Base-by-base conservation (phyloP, 2,888 invertebrate species). In the Stenodema calcarata region DNA sequence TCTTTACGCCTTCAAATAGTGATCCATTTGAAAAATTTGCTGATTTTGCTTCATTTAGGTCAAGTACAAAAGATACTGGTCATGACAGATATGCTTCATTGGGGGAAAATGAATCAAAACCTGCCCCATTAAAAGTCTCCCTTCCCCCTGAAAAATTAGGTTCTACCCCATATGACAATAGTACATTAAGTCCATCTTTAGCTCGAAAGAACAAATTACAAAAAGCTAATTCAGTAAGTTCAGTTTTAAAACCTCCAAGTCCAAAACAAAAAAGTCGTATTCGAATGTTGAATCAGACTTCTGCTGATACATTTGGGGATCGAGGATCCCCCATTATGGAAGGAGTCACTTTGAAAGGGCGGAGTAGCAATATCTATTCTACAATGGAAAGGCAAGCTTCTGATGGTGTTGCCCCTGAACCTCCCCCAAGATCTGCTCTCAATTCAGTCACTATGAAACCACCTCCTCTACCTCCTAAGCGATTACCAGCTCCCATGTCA, bases 391-490 rank as follows among this genome's bases (percentile, higher is more conserved):
- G 69, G 41, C 79, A 35, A 18, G 35, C 35, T 42, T 47, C 42
- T 30, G 81, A 80, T 75, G 35, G 54, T 11, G 81, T 90, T 86
- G 93, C 93, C 90, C 95, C 91, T 89, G 95, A 91, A 89, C 94
- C 94, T 18, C 95, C 95, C 0, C 95, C 95, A 0, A 92, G 95
- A 9, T 93, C 95, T 6, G 92, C 93, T 0, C 92, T 93, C 18
- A 94, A 93, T 91, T 93, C 93, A 89, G 88, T 89, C 47, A 87
- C 88, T 54, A 93, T 93, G 7, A 94, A 95, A 90, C 95, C 95
- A 2, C 95, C 95, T 0, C 95, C 95, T 2, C 91, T 95, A 90
- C 93, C 95, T 27, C 95, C 95, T 16, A 95, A 95, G 90, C 95
- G 95, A 89, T 93, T 94, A 89, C 92, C 92, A 70, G 92, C 92